Evolutionary conservation across 2,797 vertebrate genomes (phyloP).

Genomic region (Scyliorhinus canicula): DNA sequence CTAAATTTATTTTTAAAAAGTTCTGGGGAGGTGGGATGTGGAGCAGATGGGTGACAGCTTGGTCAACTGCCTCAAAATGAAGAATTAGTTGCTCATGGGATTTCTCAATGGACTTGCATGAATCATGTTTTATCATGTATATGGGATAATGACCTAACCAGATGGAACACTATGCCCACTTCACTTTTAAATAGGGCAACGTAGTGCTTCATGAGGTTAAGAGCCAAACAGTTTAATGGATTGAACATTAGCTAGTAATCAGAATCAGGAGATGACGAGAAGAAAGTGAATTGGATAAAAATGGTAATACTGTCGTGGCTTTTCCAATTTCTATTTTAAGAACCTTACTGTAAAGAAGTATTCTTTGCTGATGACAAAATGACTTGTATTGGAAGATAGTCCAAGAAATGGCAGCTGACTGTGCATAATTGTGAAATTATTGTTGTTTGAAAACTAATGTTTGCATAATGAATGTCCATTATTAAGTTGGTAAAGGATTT

Average conservation of each 20-base stretch:
- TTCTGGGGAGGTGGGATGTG: not conserved
- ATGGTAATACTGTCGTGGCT: not conserved
- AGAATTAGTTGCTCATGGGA: not conserved
- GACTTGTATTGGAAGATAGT: not conserved
- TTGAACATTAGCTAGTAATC: not conserved
- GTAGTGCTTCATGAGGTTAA: too few relatives aligned
- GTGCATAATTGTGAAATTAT: not conserved
- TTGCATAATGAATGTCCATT: not conserved
- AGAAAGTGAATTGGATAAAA: not conserved
- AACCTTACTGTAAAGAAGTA: not conserved
- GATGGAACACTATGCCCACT: too few relatives aligned
- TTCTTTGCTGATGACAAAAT: not conserved
- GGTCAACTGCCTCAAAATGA: not conserved
- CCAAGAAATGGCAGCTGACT: not conserved
- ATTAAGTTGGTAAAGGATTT: not conserved
- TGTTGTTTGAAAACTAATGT: not conserved
- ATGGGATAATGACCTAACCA: not conserved
- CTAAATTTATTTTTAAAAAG: too few relatives aligned
- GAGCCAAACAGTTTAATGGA: not conserved
- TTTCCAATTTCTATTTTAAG: not conserved
- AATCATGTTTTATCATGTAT: not conserved
- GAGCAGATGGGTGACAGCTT: not conserved
- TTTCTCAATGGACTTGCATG: not conserved
- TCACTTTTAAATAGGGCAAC: too few relatives aligned
- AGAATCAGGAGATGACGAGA: not conserved